Evolutionary conservation across 2,113 vertebrate species (phyloP).

Genomic region (Oriolus oriolus): DNA sequence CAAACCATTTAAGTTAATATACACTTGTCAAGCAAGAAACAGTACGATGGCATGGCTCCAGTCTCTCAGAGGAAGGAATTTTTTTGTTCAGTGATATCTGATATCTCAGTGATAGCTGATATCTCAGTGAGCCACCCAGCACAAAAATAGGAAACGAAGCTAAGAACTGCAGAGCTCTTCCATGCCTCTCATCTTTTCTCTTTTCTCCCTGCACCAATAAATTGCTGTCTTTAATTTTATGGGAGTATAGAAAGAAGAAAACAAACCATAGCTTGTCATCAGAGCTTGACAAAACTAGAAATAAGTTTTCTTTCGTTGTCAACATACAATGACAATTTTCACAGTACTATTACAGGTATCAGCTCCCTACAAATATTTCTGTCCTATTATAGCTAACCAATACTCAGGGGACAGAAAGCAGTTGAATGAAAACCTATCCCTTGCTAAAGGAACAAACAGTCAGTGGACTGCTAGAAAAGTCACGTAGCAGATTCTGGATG

Average conservation of each 20-base stretch:
- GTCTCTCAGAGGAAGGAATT: background rate
- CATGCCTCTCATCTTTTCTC: background rate
- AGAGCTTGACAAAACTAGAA: background rate
- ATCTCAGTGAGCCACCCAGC: background rate
- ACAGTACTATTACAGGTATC: background rate
- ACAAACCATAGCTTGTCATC: background rate
- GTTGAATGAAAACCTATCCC: background rate
- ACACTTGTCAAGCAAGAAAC: conserved; percentile 35
- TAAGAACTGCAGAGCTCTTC: background rate
- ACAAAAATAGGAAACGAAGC: conserved; percentile 15
- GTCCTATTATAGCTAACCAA: background rate
- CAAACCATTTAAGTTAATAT: conserved; percentile 34
- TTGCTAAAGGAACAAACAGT: background rate
- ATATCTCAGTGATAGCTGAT: conserved; percentile 1
- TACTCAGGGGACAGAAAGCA: background rate
- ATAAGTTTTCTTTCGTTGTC: background rate
- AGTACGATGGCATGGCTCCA: background rate
- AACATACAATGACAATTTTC: background rate
- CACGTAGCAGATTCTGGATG: background rate
- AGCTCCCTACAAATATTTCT: background rate
- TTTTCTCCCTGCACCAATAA: background rate
- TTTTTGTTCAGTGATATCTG: conserved; percentile 27
- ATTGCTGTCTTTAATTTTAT: background rate
- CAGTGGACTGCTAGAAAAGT: background rate
- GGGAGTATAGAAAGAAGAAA: background rate